These are phyloP conservation scores for Dugesia japonica DNA, from an alignment of 2,888 invertebrate genomes.

Conservation along the genomic window DNA sequence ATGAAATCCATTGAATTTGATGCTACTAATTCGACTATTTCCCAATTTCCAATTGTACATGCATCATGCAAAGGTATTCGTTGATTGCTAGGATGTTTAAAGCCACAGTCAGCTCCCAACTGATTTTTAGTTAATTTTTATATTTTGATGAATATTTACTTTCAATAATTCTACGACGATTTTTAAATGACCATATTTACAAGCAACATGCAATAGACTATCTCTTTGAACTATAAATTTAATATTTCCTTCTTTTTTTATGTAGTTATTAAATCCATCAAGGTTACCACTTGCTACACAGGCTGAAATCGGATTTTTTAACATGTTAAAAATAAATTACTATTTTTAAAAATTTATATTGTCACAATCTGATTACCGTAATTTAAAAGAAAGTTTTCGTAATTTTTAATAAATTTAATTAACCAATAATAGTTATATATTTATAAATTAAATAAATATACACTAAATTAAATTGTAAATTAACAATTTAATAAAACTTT, in stretches of 20 bases:
- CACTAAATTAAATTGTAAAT: too few species aligned
- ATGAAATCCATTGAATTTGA: neutral
- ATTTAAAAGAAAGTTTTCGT: too few species aligned
- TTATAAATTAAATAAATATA: too few species aligned
- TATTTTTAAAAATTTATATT: too few species aligned
- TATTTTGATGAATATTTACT: too few species aligned
- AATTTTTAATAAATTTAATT: too few species aligned
- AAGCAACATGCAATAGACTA: neutral
- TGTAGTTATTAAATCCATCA: neutral
- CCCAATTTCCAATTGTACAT: neutral
- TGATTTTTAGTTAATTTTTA: too few species aligned
- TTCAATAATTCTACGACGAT: neutral
- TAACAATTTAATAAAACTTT: too few species aligned
- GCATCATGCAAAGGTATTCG: neutral
- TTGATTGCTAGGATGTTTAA: neutral
- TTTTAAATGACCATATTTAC: neutral
- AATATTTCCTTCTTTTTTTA: neutral
- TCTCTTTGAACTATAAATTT: constrained; percentile 1
- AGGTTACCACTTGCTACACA: neutral
- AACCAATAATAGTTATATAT: too few species aligned
- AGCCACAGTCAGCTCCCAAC: neutral
- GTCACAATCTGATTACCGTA: too few species aligned
- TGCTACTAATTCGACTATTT: neutral
- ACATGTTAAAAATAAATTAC: too few species aligned
- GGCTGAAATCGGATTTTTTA: neutral